Percentiles rank a stretch among this genome's conserved stretches.
Evolutionary conservation across 1,140 invertebrate genomes (phyloP).

Genomic region (Harlomillsia oculata): DNA sequence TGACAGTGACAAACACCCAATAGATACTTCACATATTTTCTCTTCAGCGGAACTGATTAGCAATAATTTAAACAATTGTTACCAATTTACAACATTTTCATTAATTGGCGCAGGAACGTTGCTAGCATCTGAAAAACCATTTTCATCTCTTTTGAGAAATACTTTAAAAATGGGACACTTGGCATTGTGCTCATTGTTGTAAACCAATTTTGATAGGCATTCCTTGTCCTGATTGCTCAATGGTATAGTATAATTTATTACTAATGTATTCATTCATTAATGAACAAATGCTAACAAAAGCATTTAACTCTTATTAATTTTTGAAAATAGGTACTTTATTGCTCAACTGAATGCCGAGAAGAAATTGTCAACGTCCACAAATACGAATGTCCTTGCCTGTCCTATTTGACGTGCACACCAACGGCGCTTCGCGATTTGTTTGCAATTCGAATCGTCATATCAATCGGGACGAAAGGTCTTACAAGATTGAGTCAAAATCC

Average conservation of each 20-base stretch:
- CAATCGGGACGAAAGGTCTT: not conserved
- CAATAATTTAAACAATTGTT: not conserved
- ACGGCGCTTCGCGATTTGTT: not conserved
- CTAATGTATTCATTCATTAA: not conserved
- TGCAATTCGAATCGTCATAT: not conserved
- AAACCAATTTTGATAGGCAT: slow-evolving; percentile 9
- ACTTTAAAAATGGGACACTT: slow-evolving; percentile 10
- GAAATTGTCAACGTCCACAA: not conserved
- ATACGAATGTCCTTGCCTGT: not conserved
- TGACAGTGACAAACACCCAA: no score
- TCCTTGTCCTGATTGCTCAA: slow-evolving; percentile 3
- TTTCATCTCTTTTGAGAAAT: not conserved
- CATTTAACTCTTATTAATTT: not conserved
- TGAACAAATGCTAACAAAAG: not conserved
- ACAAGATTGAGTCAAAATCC: not conserved
- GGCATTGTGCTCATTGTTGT: slow-evolving; percentile 9
- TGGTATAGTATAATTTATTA: slow-evolving; percentile 1
- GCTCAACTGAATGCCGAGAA: not conserved
- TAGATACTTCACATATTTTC: not conserved
- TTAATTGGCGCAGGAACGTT: not conserved
- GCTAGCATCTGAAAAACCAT: not conserved
- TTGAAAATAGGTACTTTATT: not conserved
- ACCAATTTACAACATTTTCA: not conserved
- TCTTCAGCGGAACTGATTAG: not conserved
- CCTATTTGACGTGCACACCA: not conserved